Conservation (phyloP, 2,888 invertebrate genomes). For the Andrena praecox region DNA sequence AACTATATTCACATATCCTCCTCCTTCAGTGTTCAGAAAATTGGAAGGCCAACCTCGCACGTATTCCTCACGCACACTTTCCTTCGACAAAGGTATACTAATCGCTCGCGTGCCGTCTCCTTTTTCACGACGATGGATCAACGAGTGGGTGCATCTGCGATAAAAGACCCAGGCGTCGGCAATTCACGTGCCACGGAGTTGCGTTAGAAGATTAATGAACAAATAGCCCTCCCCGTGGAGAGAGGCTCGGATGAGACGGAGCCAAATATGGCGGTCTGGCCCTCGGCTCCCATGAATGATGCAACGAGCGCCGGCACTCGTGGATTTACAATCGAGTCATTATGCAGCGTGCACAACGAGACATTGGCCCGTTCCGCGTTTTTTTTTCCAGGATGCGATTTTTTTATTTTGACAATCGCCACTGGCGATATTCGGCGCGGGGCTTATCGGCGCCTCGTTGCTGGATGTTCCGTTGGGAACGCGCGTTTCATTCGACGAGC, state of each 20-base stretch:
- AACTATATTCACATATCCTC: too few species aligned
- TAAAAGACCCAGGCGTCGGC: constrained; percentile 58
- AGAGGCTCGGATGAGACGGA: constrained; percentile 76
- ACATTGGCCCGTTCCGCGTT: constrained; percentile 36
- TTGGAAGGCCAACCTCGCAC: neutral
- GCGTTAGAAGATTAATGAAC: constrained; percentile 84
- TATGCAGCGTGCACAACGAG: constrained; percentile 71
- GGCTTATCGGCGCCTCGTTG: constrained; percentile 24
- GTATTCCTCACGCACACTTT: neutral
- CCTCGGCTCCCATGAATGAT: constrained; percentile 76
- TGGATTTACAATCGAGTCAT: constrained; percentile 74
- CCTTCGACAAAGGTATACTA: neutral
- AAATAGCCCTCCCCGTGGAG: constrained; percentile 73
- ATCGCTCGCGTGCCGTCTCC: neutral
- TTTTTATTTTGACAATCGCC: neutral
- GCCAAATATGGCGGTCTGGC: constrained; percentile 76
- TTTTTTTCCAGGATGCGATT: neutral
- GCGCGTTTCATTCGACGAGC: neutral
- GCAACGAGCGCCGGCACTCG: constrained; percentile 70
- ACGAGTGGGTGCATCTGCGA: constrained; percentile 25
- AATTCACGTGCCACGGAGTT: constrained; percentile 74
- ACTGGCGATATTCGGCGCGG: neutral
- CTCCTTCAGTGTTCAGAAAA: neutral
- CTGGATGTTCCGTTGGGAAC: constrained; percentile 1
- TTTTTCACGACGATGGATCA: constrained; percentile 6